Conservation (phyloP, 1,140 invertebrate species). For the Eurosta solidaginis region DNA sequence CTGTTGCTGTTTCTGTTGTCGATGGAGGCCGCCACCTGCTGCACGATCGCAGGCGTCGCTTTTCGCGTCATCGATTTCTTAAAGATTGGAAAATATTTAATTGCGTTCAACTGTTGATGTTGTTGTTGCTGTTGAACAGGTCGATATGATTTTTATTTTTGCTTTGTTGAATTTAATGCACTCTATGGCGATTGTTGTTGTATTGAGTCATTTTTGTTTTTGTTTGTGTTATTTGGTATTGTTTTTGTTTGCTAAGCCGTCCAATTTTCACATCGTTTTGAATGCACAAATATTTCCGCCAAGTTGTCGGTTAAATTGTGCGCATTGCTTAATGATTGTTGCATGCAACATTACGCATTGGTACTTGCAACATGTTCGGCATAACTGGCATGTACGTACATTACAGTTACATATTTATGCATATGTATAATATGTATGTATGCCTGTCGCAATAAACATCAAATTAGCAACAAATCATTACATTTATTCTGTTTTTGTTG, state of each 20-base stretch:
- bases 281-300: constrained; percentile 12
- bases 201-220: not conserved
- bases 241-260: not conserved
- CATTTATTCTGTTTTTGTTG: not conserved
- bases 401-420: not conserved
- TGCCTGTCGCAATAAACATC: not conserved
- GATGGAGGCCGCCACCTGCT: not conserved
- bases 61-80: not conserved
- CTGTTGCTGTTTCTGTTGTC: not conserved
- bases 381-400: no score
- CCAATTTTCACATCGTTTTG: not conserved
- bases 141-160: not conserved
- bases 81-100: constrained; percentile 12
- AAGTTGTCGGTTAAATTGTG: not conserved
- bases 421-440: not conserved
- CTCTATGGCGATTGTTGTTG: not conserved
- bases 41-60: not conserved
- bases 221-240: not conserved
- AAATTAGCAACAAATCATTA: not conserved
- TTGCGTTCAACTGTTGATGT: not conserved
- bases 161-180: not conserved
- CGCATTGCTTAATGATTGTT: not conserved
- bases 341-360: constrained; percentile 27
- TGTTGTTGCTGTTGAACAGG: not conserved
- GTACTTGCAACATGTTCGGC: no score